Evolutionary conservation across 2,797 vertebrate species (phyloP).

Genomic region (Acanthurus tractus): DNA sequence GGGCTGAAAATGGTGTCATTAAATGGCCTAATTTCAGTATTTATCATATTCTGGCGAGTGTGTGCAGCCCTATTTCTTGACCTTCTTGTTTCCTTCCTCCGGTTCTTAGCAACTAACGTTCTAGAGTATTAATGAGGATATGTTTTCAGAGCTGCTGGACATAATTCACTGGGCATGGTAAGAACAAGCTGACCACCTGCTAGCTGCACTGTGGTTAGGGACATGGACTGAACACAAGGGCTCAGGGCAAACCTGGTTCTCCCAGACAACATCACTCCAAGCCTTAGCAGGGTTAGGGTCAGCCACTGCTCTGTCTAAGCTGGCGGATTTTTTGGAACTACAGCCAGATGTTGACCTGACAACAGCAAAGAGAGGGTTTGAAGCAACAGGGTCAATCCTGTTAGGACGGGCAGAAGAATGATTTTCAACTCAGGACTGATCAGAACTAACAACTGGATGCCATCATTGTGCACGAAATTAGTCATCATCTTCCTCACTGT

Average conservation of each 20-base stretch:
- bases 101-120: neutral
- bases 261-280: neutral
- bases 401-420: too few relatives aligned
- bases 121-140: neutral
- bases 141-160: neutral
- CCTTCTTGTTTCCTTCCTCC: neutral
- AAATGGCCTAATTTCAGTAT: neutral
- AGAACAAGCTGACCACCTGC: neutral
- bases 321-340: neutral
- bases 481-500: neutral
- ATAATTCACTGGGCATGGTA: neutral
- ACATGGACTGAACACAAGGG: neutral
- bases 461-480: neutral
- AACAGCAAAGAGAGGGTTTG: neutral
- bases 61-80: neutral
- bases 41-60: constrained; percentile 8
- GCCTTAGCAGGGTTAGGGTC: neutral
- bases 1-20: constrained; percentile 21
- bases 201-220: neutral
- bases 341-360: neutral
- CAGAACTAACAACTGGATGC: neutral
- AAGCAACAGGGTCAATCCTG: neutral
- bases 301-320: constrained; percentile 1
- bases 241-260: neutral
- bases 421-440: neutral